Evolutionary conservation across 1,140 invertebrate species (phyloP).

Genomic region (Ctenoplectra terminalis): DNA sequence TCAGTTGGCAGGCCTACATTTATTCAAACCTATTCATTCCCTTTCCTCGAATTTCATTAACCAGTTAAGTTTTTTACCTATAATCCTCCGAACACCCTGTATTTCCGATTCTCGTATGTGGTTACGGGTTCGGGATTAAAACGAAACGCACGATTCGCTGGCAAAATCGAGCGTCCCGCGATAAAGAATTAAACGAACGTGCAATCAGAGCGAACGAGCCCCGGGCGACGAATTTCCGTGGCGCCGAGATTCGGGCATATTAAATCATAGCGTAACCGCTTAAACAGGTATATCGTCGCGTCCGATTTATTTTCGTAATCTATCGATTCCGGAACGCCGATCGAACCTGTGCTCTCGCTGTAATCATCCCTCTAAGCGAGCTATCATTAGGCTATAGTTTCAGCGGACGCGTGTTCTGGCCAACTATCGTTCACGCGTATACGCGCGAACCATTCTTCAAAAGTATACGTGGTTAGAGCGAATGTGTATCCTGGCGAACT

Average conservation of each 20-base stretch:
- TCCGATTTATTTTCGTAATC: constrained; percentile 56
- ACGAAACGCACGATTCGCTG: neutral
- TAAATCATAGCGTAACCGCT: constrained; percentile 60
- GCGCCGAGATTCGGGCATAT: constrained; percentile 61
- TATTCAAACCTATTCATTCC: neutral
- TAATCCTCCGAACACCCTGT: constrained; percentile 13
- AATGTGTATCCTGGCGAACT: too few species aligned
- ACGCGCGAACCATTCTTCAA: too few species aligned
- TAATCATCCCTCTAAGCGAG: constrained; percentile 45
- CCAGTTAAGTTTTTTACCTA: constrained; percentile 4
- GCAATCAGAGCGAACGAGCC: constrained; percentile 40
- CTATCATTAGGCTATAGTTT: constrained; percentile 55
- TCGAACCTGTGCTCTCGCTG: constrained; percentile 13
- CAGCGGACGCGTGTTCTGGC: too few species aligned
- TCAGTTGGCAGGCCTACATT: neutral
- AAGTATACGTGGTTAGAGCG: too few species aligned
- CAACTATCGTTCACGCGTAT: too few species aligned
- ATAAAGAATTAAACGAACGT: constrained; percentile 37
- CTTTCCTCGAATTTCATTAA: neutral
- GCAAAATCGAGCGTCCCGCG: neutral
- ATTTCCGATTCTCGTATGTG: neutral
- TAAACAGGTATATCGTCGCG: constrained; percentile 32
- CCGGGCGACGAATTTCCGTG: constrained; percentile 46
- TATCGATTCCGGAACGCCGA: constrained; percentile 31
- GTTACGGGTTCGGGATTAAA: neutral